Base-by-base conservation (phyloP, 1,140 invertebrate species). In the Pogonomyrmex californicus region DNA sequence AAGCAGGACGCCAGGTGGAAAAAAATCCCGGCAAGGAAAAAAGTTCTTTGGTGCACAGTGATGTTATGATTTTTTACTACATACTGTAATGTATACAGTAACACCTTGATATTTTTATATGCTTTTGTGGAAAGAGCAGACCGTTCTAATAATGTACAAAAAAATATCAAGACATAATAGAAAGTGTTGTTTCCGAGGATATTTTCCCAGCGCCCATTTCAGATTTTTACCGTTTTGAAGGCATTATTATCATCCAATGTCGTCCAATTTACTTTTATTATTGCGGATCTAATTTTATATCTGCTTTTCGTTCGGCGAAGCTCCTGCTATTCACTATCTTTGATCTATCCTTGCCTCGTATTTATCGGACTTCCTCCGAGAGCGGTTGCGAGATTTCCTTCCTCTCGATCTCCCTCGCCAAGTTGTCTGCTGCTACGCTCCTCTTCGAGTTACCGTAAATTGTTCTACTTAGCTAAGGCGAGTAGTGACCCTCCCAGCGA, bases 391-490 rank as follows among this genome's bases (percentile, higher is more conserved):
- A 83, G 79, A 83, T 83, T 75, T 75, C 66, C 79, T 82, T 82
- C 78, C 78, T 81, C 68, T 47, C 68, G 68, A 73, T 73, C 79
- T 73, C 30, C 41, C 66, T 36, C 68, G 79, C 41, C 79, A 83
- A 83, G 68, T 83, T 83, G 79, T 60, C 68, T 62, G 68, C 79
- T 47, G 65, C 79, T 82, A 83, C 68, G 79, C 79, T 75, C 33
- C 68, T 75, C 79, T 56, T 14, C 79, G 54, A 83, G 68, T 71
- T 60, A 83, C 79, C 54, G 79, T 83, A 83, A 83, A 83, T 83
- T 83, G 79, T 83, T 83, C 79, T 83, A 83, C 79, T 83, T 83
- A 75, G 79, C 79, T 60, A 73, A 82, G 79, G 54, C 79, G 79
- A 83, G 51, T 82, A 82, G 79, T 83, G 79, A 73, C 66, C 79